Base-by-base conservation (phyloP, 2,113 vertebrate genomes). In the Chloropsis hardwickii region DNA sequence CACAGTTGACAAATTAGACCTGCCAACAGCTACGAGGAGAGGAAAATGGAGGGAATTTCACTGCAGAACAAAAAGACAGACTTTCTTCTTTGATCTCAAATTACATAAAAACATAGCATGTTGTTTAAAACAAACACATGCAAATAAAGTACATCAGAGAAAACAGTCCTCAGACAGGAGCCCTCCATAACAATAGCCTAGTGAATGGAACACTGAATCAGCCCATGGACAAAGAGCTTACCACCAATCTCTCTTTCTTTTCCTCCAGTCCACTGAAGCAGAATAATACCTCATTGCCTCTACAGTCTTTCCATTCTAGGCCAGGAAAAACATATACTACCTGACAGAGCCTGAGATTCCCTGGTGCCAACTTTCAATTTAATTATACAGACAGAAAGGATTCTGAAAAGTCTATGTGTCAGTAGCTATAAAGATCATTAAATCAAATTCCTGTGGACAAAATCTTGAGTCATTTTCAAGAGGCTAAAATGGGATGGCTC, bases 341-440 rank as follows among this genome's bases (percentile, higher is more conserved):
- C 74, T 95, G 90, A 97, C 72, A 95, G 71, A 94, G 33, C n/a
- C 81, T 40, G 61, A 79, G 65, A 95, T 95, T 85, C 80, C 81
- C 83, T 85, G 45, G 51, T 92, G 84, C 58, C 91, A 97, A 39
- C 21, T 88, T 97, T 97, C 94, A 96, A 84, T 96, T 96, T 96
- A 97, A 95, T 97, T 97, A 88, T 81, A 96, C 96, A 97, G 90
- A 54, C 45, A 96, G 35, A 85, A 86, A 94, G 74, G 40, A 94
- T 91, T 79, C 67, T 74, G 51, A 94, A 95, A 97, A 86, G 94
- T 51, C 86, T 82, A 95, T 87, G 86, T 86, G 93, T 83, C 93
- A 97, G 83, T 76, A 96, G 91, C 40, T 81, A 96, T 88, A 69
- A 97, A 96, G 80, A 92, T 73, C 93, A 95, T 95, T 97, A 90